Evolutionary conservation across 1,140 invertebrate species (phyloP).

Genomic region (Phortica variegata): DNA sequence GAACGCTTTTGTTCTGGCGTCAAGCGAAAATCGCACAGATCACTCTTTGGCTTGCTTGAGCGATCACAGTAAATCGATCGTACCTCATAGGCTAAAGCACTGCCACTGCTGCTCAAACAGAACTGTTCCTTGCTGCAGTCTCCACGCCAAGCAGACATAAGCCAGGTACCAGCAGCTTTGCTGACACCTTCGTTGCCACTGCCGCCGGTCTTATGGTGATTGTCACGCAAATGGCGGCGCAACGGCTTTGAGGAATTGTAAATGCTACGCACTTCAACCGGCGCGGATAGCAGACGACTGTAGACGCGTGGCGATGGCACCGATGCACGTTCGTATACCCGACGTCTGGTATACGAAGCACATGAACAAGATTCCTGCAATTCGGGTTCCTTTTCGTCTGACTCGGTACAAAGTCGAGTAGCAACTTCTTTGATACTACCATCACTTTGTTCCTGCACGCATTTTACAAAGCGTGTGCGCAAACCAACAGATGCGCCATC

Average conservation of each 20-base stretch:
- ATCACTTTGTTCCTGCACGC: conserved; percentile 59
- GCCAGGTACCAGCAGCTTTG: conserved; percentile 24
- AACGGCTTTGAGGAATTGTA: conserved; percentile 3
- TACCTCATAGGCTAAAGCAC: conserved; percentile 18
- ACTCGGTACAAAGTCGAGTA: conserved; percentile 51
- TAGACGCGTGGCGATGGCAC: conserved; percentile 9
- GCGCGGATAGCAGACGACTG: conserved; percentile 9
- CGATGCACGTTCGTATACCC: conserved; percentile 6
- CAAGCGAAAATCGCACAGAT: conserved; percentile 61
- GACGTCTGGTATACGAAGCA: no score
- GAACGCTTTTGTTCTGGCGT: conserved; percentile 62
- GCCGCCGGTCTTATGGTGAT: conserved; percentile 7
- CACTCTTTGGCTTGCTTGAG: conserved; percentile 45
- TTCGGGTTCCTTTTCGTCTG: conserved; percentile 30
- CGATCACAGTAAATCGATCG: conserved; percentile 36
- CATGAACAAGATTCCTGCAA: background rate
- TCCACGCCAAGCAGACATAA: conserved; percentile 28
- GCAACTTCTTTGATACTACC: conserved; percentile 58
- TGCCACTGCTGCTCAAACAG: conserved; percentile 1
- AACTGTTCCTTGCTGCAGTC: conserved; percentile 17
- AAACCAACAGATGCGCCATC: conserved; percentile 62
- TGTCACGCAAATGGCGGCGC: conserved; percentile 14
- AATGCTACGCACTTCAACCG: conserved; percentile 6
- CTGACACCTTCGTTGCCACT: no score
- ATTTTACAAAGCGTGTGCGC: conserved; percentile 63